These are phyloP conservation scores for Antedon mediterranea DNA, from an alignment of 53 echinoderm and acorn worm genomes.

Conservation along the genomic window DNA sequence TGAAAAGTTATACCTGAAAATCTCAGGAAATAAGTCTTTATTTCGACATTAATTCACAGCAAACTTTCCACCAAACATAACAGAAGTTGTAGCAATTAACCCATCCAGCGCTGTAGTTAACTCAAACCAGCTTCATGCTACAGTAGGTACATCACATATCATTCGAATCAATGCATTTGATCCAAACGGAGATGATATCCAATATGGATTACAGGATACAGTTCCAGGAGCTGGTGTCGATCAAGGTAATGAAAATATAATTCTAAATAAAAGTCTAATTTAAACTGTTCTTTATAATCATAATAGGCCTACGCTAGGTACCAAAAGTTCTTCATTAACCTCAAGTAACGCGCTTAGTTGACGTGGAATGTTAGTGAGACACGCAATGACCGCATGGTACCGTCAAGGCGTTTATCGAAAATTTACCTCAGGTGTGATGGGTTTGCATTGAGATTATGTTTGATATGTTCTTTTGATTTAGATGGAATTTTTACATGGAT, in stretches of 20 bases:
- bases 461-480: not conserved
- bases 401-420: too few relatives aligned
- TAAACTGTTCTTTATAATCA: too few relatives aligned
- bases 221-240: slow-evolving; percentile 17
- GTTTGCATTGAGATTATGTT: not conserved
- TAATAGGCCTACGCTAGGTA: too few relatives aligned
- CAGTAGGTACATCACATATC: slow-evolving; percentile 6
- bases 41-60: slow-evolving; percentile 38
- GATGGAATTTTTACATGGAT: slow-evolving; percentile 62
- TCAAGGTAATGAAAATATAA: slow-evolving; percentile 4
- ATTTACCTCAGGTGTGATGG: too few relatives aligned
- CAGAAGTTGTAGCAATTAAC: not conserved
- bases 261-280: too few relatives aligned
- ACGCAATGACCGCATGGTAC: too few relatives aligned
- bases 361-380: too few relatives aligned
- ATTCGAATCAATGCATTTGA: slow-evolving; percentile 15
- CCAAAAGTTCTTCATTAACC: too few relatives aligned
- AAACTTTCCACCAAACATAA: slow-evolving; percentile 83
- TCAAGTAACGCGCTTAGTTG: too few relatives aligned
- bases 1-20: not conserved
- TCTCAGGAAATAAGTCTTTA: not conserved
- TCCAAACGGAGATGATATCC: slow-evolving; percentile 8
- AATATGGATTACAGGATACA: not conserved
- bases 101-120: not conserved
- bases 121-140: slow-evolving; percentile 10